These are phyloP conservation scores for Rotaria magnacalcarata DNA, from an alignment of 2,888 invertebrate species.

Conservation along the genomic window DNA sequence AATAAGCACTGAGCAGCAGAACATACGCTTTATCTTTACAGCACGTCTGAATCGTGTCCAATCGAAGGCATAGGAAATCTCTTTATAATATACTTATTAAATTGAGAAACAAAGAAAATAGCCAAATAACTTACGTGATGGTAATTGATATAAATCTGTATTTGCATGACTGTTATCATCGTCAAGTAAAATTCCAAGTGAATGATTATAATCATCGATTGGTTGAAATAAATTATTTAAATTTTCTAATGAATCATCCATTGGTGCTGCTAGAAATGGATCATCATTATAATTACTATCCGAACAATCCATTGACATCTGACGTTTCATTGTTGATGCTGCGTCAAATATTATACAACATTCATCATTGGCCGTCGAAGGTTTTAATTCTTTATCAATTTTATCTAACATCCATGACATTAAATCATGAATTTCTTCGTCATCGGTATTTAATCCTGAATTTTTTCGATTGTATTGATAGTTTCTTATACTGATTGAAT, in stretches of 20 bases:
- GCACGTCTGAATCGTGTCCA: slow-evolving; percentile 65
- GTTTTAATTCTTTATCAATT: neutral
- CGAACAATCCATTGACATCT: neutral
- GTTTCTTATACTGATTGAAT: neutral
- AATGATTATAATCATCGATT: slow-evolving; percentile 13
- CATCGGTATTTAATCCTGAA: neutral
- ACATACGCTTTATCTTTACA: slow-evolving; percentile 87
- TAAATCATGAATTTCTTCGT: neutral
- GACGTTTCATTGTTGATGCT: neutral
- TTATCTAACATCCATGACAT: neutral
- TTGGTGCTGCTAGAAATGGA: neutral
- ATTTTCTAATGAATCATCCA: neutral
- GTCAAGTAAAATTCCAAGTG: neutral
- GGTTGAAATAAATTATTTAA: neutral
- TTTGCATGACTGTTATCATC: neutral
- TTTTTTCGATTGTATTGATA: neutral
- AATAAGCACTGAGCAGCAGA: slow-evolving; percentile 55
- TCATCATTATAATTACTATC: neutral
- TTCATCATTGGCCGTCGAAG: neutral
- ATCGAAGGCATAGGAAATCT: neutral
- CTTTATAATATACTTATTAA: neutral
- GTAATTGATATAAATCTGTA: neutral
- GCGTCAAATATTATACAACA: neutral
- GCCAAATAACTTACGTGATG: neutral
- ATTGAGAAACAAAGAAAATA: neutral